Evolutionary conservation across 2,113 vertebrate species (phyloP).

Genomic region (Phylloscopus trochilus): DNA sequence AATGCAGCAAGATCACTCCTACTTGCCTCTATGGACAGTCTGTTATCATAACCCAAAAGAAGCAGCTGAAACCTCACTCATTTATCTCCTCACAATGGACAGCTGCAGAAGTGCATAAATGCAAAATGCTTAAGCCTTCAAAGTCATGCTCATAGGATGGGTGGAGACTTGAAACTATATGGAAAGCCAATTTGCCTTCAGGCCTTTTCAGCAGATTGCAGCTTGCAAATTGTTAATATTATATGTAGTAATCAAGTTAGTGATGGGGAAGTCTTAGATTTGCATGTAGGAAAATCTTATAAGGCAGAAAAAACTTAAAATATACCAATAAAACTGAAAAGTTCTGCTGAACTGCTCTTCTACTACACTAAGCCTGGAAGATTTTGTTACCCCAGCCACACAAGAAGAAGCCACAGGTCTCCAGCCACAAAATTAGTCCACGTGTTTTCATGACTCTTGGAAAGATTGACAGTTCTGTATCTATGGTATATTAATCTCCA

Average conservation of each 20-base stretch:
- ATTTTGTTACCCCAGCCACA: neutral
- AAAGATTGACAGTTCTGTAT: neutral
- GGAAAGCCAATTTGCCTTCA: neutral
- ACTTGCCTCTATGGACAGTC: neutral
- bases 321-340: neutral
- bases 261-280: neutral
- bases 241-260: neutral
- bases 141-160: slow-evolving; percentile 14
- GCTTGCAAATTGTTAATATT: neutral
- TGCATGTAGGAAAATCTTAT: neutral
- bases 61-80: neutral
- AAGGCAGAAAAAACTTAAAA: neutral
- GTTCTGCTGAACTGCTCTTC: neutral
- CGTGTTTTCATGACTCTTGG: neutral
- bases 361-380: neutral
- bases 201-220: neutral
- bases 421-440: neutral
- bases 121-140: neutral
- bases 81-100: neutral
- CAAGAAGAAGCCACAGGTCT: neutral
- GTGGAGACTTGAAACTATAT: neutral
- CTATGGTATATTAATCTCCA: neutral
- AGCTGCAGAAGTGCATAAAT: neutral
- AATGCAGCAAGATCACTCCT: neutral
- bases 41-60: neutral